Base-by-base conservation (phyloP, 2,113 vertebrate species). In the Columbina picui region DNA sequence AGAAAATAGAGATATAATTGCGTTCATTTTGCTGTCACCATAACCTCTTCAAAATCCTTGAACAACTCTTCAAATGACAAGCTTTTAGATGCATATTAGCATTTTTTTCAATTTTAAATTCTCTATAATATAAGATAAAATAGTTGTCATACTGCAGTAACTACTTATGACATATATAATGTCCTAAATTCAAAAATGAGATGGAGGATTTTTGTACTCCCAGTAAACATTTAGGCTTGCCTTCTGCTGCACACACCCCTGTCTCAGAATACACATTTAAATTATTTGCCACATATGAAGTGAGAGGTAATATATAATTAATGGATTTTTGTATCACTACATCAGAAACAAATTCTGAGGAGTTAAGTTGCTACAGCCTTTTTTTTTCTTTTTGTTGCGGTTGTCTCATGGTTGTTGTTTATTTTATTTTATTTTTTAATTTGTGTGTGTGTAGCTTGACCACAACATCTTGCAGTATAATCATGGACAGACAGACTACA, bases 31-130 rank as follows among this genome's bases (percentile, higher is more conserved):
- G 98, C 98, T 98, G 98, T 98, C 98, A 98, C 97, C 96, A 98
- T 98, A 98, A 98, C 97, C 98, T 98, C 98, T 98, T 98, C 97
- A 98, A 98, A 98, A 98, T 97, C 96, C 96, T 97, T 70, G 97
- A 98, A 97, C 97, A 98, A 98, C 97, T 98, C 98, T 98, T 97
- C 97, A 98, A 97, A 98, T 98, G 98, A 98, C 98, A 98, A 98
- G 98, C 98, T 98, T 98, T 98, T 98, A 98, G 98, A 98, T 98
- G 97, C 96, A 98, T 98, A 98, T 98, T 98, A 98, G 98, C 98
- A 98, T 98, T 98, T 98, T 97, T 98, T 98, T 97, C 98, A 96
- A 98, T 98, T 98, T 98, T 95, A 97, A 98, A 98, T 97, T 97
- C 97, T 96, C 97, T 93, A 96, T 96, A 97, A 97, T 97, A 98